phyloP scores from a whole-genome alignment of 2,113 vertebrate species.

The Silurus meridionalis region DNA sequence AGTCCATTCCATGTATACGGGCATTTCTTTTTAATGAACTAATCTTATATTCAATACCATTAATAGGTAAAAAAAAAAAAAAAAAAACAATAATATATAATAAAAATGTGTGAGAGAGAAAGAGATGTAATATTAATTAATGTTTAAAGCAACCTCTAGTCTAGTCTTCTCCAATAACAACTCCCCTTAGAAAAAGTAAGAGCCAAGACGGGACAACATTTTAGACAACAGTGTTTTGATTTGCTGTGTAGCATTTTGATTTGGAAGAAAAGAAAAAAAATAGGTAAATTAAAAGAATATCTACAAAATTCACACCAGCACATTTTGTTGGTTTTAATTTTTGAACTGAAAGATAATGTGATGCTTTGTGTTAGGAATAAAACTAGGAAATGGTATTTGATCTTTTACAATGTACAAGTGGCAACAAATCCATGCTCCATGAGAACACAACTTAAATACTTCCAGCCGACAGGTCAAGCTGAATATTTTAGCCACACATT shows the following conservation, averaged over 20 bases:
- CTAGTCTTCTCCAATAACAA: no score
- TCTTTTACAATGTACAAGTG: constrained; percentile 60
- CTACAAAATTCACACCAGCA: background rate
- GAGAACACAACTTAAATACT: constrained; percentile 52
- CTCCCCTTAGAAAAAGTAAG: no score
- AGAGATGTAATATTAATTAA: no score
- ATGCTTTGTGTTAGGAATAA: constrained; percentile 54
- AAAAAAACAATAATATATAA: no score
- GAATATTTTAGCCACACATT: constrained; percentile 20
- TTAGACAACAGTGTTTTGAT: background rate
- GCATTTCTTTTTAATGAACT: no score
- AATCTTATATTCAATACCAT: no score
- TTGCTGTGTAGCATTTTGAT: background rate
- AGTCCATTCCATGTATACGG: no score
- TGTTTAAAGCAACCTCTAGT: no score
- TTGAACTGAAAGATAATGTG: constrained; percentile 62
- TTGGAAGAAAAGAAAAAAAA: no score
- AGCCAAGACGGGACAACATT: no score
- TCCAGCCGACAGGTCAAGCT: constrained; percentile 55
- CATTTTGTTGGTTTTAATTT: constrained; percentile 60
- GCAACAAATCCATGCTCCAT: constrained; percentile 46
- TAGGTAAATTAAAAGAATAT: background rate
- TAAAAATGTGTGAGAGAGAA: no score
- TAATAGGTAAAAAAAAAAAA: no score
- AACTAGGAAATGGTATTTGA: constrained; percentile 51